These are phyloP conservation scores for Pedionomus torquatus DNA, from an alignment of 2,113 vertebrate genomes.

Conservation along the genomic window DNA sequence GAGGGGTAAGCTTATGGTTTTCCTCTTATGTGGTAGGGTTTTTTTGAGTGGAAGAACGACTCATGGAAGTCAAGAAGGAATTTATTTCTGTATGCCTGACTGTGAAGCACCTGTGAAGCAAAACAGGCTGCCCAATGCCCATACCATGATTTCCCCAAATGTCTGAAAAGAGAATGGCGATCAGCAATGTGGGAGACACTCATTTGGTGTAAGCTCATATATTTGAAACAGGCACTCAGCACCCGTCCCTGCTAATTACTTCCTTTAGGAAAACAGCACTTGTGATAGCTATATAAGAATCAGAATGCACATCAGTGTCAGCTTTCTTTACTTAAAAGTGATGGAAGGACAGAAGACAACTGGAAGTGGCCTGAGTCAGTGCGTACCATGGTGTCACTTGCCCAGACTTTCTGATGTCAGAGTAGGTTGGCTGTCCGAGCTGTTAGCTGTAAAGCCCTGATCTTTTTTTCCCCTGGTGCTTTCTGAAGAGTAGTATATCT, in stretches of 20 bases:
- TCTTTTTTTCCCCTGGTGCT: not conserved
- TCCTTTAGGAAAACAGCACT: not conserved
- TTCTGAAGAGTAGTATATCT: not conserved
- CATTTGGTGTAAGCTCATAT: accelerated
- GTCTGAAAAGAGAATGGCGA: not conserved
- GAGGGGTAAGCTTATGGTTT: not conserved
- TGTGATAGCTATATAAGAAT: not conserved
- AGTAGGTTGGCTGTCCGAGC: not conserved
- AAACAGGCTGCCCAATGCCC: not conserved
- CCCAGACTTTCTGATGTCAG: no score
- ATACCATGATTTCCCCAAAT: not conserved
- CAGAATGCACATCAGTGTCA: not conserved
- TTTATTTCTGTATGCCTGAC: not conserved
- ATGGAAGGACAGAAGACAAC: not conserved
- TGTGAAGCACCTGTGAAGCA: not conserved
- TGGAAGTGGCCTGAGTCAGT: not conserved
- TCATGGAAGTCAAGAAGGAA: not conserved
- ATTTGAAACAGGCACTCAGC: not conserved
- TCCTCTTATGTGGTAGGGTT: no score
- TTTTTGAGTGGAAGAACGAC: not conserved
- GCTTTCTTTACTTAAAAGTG: not conserved
- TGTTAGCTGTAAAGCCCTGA: not conserved
- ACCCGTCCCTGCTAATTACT: not conserved
- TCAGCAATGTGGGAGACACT: not conserved
- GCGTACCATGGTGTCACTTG: not conserved